These are phyloP conservation scores for Subacronicta megacephala DNA, from an alignment of 2,888 invertebrate genomes.

Conservation along the genomic window DNA sequence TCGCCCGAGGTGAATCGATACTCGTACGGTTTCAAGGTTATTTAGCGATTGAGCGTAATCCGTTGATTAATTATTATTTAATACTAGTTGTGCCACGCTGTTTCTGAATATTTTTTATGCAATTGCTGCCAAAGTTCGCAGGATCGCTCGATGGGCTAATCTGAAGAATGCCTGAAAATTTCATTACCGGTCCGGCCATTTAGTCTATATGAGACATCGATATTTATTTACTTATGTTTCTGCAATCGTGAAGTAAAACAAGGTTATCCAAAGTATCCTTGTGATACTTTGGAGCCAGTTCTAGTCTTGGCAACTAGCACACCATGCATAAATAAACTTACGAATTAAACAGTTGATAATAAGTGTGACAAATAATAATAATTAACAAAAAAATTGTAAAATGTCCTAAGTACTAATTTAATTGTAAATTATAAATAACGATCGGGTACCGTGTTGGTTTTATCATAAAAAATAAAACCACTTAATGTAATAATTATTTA, in stretches of 20 bases:
- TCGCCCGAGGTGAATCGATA: conserved; percentile 10
- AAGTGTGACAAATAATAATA: not conserved
- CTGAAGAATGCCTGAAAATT: too few species aligned
- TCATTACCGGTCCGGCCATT: too few species aligned
- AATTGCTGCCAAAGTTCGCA: too few species aligned
- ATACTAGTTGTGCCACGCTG: too few species aligned
- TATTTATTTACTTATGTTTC: not conserved
- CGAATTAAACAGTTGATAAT: not conserved
- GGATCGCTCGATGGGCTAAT: too few species aligned
- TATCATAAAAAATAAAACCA: conserved; percentile 8
- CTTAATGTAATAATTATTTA: conserved; percentile 7
- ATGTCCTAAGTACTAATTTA: too few species aligned
- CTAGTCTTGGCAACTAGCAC: not conserved
- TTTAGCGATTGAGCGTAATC: conserved; percentile 17
- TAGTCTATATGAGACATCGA: too few species aligned
- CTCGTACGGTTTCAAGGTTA: conserved; percentile 14
- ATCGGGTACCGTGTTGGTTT: too few species aligned
- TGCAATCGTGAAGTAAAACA: not conserved
- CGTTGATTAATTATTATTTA: conserved; percentile 19
- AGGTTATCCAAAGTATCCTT: too few species aligned
- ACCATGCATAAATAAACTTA: conserved; percentile 13
- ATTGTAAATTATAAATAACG: too few species aligned
- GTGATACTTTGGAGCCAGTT: not conserved
- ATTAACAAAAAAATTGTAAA: not conserved
- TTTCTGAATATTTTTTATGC: too few species aligned